Evolutionary conservation across 2,888 invertebrate species (phyloP).

Genomic region (Antitype chi): DNA sequence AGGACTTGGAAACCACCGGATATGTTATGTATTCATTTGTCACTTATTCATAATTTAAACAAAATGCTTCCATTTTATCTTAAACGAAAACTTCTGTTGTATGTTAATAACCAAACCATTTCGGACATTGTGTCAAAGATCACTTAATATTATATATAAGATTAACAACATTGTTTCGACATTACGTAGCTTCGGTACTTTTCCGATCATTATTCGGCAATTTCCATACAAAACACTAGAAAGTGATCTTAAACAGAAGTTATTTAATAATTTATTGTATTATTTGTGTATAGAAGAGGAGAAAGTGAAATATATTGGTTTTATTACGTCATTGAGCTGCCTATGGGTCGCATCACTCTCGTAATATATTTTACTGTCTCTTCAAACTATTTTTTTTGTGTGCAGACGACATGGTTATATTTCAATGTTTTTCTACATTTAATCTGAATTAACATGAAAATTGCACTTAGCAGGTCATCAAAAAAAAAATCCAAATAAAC

Average conservation of each 20-base stretch:
- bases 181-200: slow-evolving; percentile 14
- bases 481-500: background rate
- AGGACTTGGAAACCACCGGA: background rate
- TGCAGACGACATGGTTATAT: slow-evolving; percentile 37
- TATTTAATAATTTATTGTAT: slow-evolving; percentile 54
- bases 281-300: slow-evolving; percentile 44
- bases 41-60: background rate
- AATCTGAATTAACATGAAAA: background rate
- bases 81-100: background rate
- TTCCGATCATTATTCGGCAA: slow-evolving; percentile 30
- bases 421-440: background rate
- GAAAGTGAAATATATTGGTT: slow-evolving; percentile 59
- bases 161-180: background rate
- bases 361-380: slow-evolving; percentile 46
- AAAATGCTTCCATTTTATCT: background rate
- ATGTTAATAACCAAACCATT: slow-evolving; percentile 4
- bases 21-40: too few species aligned
- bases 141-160: slow-evolving; percentile 2
- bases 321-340: slow-evolving; percentile 20
- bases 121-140: slow-evolving; percentile 31
- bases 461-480: background rate
- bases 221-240: slow-evolving; percentile 43
- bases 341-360: slow-evolving; percentile 7
- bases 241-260: slow-evolving; percentile 45
- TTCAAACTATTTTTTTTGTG: slow-evolving; percentile 21